Conservation (phyloP, 2,113 vertebrate species). For the Anseranas semipalmata region DNA sequence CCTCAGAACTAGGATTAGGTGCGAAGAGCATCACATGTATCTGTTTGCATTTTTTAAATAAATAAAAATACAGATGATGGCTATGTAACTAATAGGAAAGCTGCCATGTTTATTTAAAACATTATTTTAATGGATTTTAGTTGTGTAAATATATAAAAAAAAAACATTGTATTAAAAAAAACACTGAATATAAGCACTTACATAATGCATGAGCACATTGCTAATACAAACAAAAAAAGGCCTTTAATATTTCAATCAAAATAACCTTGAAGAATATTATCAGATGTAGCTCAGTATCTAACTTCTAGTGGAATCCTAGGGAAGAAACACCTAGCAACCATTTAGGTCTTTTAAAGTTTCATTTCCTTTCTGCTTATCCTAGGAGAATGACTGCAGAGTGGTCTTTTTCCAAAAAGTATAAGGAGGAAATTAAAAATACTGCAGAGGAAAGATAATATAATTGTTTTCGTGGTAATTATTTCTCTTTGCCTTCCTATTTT, state of each 20-base stretch:
- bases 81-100: background rate
- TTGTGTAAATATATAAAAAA: background rate
- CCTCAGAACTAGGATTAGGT: background rate
- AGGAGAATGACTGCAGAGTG: background rate
- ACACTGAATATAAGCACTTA: background rate
- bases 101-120: background rate
- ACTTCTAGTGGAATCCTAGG: background rate
- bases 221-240: background rate
- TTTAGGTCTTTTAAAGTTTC: background rate
- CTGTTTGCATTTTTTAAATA: background rate
- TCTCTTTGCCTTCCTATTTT: background rate
- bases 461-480: background rate
- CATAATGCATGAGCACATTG: background rate
- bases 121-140: background rate
- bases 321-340: background rate
- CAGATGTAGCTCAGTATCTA: background rate
- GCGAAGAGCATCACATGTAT: background rate
- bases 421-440: constrained; percentile 7
- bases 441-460: background rate
- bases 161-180: background rate
- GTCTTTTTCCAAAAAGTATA: background rate
- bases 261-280: background rate
- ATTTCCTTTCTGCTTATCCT: constrained; percentile 4
- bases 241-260: background rate
- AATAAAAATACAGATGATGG: background rate